Percentiles rank a stretch among this genome's conserved stretches.
phyloP scores from a whole-genome alignment of 2,113 vertebrate genomes.

The Grantiella picta region DNA sequence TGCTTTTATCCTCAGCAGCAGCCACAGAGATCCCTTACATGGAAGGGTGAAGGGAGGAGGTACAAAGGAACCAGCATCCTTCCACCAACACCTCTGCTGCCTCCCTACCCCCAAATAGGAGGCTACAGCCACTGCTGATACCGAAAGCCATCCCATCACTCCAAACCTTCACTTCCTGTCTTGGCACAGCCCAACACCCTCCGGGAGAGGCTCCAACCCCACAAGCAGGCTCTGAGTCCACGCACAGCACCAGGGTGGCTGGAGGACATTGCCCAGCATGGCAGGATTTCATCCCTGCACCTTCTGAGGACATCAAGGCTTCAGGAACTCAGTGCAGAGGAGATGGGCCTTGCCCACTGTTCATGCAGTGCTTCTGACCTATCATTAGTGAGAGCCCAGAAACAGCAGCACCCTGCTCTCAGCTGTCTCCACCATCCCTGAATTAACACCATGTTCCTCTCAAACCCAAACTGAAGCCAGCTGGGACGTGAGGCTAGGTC shows the following conservation, averaged over 20 bases:
- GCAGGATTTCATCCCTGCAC: background rate
- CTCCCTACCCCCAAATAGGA: accelerated
- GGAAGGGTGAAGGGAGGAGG: background rate
- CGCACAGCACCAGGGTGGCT: accelerated
- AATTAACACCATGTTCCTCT: background rate
- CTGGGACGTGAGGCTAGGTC: accelerated
- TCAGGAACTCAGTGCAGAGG: background rate
- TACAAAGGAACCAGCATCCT: background rate
- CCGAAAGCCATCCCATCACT: background rate
- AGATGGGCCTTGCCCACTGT: background rate
- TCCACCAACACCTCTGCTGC: background rate
- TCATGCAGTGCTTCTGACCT: background rate
- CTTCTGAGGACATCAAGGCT: background rate
- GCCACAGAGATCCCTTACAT: background rate
- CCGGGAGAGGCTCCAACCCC: background rate
- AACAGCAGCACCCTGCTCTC: background rate
- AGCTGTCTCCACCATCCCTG: background rate
- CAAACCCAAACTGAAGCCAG: background rate
- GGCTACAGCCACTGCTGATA: accelerated
- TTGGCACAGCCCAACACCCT: background rate
- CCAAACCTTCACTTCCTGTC: background rate
- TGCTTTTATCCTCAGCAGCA: slow-evolving; percentile 16
- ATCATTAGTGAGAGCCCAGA: background rate
- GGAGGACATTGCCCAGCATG: accelerated
- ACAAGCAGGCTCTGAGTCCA: background rate